phyloP scores from a whole-genome alignment of 2,888 invertebrate genomes.

The Lochmaea capreae region DNA sequence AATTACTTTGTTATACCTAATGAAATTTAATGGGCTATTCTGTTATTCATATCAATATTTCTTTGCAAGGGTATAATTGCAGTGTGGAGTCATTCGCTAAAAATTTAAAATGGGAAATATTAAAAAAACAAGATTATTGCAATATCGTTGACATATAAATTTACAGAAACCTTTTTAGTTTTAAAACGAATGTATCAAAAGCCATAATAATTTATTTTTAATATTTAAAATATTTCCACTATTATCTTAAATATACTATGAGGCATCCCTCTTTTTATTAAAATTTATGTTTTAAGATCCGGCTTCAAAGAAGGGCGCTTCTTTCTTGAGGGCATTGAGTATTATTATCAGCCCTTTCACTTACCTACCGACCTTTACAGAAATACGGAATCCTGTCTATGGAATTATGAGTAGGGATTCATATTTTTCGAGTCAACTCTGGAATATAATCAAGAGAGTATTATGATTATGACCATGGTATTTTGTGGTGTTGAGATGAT shows the following conservation, averaged over 20 bases:
- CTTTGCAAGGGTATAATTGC: background rate
- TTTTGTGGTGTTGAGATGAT: too few relatives aligned
- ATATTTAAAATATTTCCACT: background rate
- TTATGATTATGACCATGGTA: constrained; percentile 12
- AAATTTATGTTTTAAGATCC: background rate
- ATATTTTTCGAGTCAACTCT: constrained; percentile 23
- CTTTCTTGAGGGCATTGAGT: background rate
- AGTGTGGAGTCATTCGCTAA: too few relatives aligned
- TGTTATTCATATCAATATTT: background rate
- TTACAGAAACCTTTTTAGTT: too few relatives aligned
- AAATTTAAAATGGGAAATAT: too few relatives aligned
- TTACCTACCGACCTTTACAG: constrained; percentile 9
- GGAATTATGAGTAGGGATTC: constrained; percentile 16
- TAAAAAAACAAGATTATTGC: too few relatives aligned
- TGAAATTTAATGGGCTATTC: background rate
- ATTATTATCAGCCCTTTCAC: constrained; percentile 16
- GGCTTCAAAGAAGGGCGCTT: background rate
- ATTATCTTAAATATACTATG: background rate
- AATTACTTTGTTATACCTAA: background rate
- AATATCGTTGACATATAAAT: too few relatives aligned
- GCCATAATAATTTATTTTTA: too few relatives aligned
- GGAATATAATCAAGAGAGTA: constrained; percentile 20
- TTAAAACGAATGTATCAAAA: too few relatives aligned
- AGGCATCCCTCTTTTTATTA: background rate
- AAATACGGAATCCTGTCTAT: constrained; percentile 4